Evolutionary conservation across 2,888 invertebrate genomes (phyloP).

Genomic region (Noctua fimbriata): DNA sequence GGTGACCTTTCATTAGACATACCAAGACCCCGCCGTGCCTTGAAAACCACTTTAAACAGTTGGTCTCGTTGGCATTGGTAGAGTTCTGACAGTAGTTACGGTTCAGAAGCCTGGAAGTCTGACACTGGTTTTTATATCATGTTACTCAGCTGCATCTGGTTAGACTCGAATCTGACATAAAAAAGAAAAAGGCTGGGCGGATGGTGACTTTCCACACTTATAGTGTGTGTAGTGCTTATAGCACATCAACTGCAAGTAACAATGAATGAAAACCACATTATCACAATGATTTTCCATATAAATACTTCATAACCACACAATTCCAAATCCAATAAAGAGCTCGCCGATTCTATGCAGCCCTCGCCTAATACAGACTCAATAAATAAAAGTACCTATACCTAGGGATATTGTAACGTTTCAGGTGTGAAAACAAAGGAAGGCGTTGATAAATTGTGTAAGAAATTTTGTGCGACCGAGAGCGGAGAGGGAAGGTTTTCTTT

Average conservation of each 20-base stretch:
- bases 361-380: constrained; percentile 36
- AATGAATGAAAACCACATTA: neutral
- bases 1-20: neutral
- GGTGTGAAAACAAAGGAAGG: constrained; percentile 65
- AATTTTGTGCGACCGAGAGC: constrained; percentile 37
- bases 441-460: constrained; percentile 66
- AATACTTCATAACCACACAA: neutral
- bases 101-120: neutral
- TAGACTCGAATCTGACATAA: neutral
- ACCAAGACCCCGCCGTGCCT: neutral
- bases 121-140: neutral
- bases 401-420: constrained; percentile 42
- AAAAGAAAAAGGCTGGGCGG: neutral
- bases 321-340: constrained; percentile 1
- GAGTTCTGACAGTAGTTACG: neutral
- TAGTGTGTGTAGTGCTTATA: no score
- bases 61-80: neutral
- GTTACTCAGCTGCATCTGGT: neutral
- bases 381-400: constrained; percentile 58
- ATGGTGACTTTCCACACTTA: neutral
- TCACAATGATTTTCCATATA: neutral
- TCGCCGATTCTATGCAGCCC: constrained; percentile 10
- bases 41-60: neutral
- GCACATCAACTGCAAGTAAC: neutral
- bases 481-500: constrained; percentile 42